Base-by-base conservation (phyloP, 2,888 invertebrate genomes). In the Melanchra persicariae region DNA sequence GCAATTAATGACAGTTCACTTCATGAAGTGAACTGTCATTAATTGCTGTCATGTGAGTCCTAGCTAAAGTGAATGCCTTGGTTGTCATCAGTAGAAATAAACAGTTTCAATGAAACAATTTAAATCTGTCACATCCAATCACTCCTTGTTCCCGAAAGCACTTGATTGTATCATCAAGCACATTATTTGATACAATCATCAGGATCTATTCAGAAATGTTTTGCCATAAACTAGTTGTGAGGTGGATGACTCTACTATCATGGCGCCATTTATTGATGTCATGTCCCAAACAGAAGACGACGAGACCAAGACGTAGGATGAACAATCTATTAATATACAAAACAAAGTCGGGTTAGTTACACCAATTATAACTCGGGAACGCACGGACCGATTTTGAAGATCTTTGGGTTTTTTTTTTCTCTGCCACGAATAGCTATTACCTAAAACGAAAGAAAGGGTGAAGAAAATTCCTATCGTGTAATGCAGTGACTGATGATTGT, bases 41-140 rank as follows among this genome's bases (percentile, higher is more conserved):
- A 8, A 22, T 37, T 7, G 22, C 2, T 22, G 7, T 15, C 30
- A 34, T 22, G 0, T 9, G 7, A 24, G 22, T 12, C 8, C 47
- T 15, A 30, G 2, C 15, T n/a, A 57, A 45, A 45, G 6, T 26
- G 0, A n/a, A 5, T 45, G 17, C 40, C 15, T 22, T 15, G 2
- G 51, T 8, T 43, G 62, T 77, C 82, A 81, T 74, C 65, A 51
- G 26, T 59, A 8, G 45, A 72, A 83, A 82, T 73, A 70, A 51
- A 52, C 34, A 24, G 34, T 55, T 15, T 34, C 65, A 63, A 67
- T 49, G 24, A 70, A 60, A 45, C 49, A 59, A 84, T 73, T 68
- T 37, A 57, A 73, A 68, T 60, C 62, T 66, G 70, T 70, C 59
- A 62, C 61, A 59, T 71, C 40, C 47, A 81, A 81, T 82, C 49